Evolutionary conservation across 2,113 vertebrate genomes (phyloP), one percentile per base, ranked within the genome.

Genomic region (Corydoras maculifer): DNA sequence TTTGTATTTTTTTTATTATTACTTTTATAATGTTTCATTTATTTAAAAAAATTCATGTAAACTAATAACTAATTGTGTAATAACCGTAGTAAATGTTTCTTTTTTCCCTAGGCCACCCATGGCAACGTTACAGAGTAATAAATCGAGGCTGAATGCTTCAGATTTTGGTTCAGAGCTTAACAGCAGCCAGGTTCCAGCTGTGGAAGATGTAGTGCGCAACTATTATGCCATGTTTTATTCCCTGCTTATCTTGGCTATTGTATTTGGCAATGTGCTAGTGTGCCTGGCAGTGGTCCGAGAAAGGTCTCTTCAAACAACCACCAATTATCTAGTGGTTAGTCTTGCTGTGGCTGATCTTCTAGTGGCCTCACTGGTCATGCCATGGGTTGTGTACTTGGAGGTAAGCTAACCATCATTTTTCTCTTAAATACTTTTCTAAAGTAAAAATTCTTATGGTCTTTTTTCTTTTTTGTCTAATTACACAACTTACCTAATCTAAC

Each of bases 301-400:
- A 29, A 88, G 91, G 1, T 79, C 90, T 43, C 86, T 97, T 61
- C 93, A 97, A 84, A 98, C 94, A 14, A 94, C 93, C 51, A 98
- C 94, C 72, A 97, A 97, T 88, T 97, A 97, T 84, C 90, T 98
- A 25, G 93, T 97, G 80, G 94, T 98, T 70, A 97, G 94, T 84
- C 84, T 98, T 85, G 94, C 94, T 0, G 91, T 96, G 73, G 92
- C 95, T 0, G 94, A 98, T 84, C 79, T 97, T 83, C 87, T 98
- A 65, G 91, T 98, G 85, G 94, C 94, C 60, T 94, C 89, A 3
- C 74, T 96, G 83, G 95, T 97, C 82, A 97, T 98, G 94, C 94
- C 94, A 0, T 97, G 94, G 93, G 90, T 88, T n/a, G 93, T 98
- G 9, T 97, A 97, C 80, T 85, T 97, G 79, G 94, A 98, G 92